phyloP scores from a whole-genome alignment of 2,888 invertebrate species.

The Uloborus plumipes region DNA sequence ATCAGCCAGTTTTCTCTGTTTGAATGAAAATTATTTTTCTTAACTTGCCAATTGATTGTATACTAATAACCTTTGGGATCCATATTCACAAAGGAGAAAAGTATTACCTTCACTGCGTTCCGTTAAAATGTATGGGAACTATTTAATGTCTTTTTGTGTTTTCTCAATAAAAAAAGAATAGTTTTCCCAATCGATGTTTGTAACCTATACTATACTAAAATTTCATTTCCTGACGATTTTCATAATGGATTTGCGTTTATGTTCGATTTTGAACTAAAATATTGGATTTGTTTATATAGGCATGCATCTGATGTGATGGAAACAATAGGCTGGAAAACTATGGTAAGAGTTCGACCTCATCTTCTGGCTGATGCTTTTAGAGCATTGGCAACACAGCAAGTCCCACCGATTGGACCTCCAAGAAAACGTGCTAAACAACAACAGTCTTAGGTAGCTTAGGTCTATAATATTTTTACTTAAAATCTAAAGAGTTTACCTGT shows the following conservation, averaged over 20 bases:
- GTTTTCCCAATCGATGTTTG: too few species aligned
- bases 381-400: conserved; percentile 97
- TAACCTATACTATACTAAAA: too few species aligned
- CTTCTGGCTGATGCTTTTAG: conserved; percentile 99
- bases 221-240: not conserved
- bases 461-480: not conserved
- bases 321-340: conserved; percentile 96
- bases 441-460: conserved; percentile 61
- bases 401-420: conserved; percentile 97
- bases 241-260: not conserved
- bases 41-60: too few species aligned
- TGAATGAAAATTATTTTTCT: too few species aligned
- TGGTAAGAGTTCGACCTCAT: conserved; percentile 97
- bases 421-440: conserved; percentile 89
- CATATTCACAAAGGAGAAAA: too few species aligned
- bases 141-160: too few species aligned
- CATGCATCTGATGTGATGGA: conserved; percentile 99
- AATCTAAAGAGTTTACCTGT: not conserved
- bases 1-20: too few species aligned
- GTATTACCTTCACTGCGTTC: too few species aligned
- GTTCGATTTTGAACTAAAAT: not conserved
- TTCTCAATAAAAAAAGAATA: too few species aligned
- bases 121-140: too few species aligned
- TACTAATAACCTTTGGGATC: too few species aligned
- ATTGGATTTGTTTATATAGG: conserved; percentile 73